phyloP scores from a whole-genome alignment of 2,888 invertebrate genomes.

The Limulus polyphemus region DNA sequence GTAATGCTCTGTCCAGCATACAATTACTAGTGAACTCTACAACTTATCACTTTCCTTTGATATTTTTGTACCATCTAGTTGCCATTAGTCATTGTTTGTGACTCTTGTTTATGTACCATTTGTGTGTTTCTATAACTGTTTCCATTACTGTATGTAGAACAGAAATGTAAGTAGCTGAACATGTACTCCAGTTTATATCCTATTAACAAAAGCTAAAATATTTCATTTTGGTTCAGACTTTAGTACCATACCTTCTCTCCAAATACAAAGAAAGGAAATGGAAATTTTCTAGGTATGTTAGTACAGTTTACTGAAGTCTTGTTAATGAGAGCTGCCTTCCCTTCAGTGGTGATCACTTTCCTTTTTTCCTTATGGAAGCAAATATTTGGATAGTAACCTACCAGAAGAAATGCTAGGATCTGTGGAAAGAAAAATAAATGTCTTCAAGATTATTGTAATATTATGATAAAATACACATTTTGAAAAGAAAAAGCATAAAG shows the following conservation, averaged over 20 bases:
- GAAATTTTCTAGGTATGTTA: conserved; percentile 66
- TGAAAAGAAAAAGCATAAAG: no score
- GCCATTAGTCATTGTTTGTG: no score
- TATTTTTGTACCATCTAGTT: no score
- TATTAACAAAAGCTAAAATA: background rate
- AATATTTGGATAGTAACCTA: conserved; percentile 93
- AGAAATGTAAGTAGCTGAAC: background rate
- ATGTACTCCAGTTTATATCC: background rate
- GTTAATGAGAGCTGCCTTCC: conserved; percentile 85
- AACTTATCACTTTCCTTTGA: no score
- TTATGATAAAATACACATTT: no score
- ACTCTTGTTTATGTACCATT: no score
- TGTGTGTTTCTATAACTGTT: no score
- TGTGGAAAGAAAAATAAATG: conserved; percentile 23
- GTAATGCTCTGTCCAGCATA: no score
- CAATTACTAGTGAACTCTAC: no score
- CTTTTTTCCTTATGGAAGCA: conserved; percentile 90
- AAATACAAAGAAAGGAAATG: conserved; percentile 91
- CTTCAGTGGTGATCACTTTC: conserved; percentile 87
- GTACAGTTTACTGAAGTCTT: conserved; percentile 93
- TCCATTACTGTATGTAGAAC: no score
- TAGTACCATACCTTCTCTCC: conserved; percentile 64
- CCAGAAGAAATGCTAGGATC: conserved; percentile 65
- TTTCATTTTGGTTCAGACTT: no score
- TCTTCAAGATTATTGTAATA: background rate